Evolutionary conservation across 2,888 invertebrate genomes (phyloP).

Genomic region (Agriopis leucophaearia): DNA sequence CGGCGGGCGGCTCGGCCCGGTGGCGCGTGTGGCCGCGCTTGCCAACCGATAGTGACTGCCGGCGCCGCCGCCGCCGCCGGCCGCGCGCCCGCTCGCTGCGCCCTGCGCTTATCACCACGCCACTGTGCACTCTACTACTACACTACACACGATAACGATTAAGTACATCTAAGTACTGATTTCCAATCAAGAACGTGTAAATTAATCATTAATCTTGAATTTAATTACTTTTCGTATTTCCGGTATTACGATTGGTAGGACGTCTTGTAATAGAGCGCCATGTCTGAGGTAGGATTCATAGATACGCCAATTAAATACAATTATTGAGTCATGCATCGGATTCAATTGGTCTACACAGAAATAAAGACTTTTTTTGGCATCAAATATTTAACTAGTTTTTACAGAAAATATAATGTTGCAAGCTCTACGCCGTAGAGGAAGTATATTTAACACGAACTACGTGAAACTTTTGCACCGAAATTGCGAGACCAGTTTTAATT

Average conservation of each 20-base stretch:
- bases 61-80: slow-evolving; percentile 58
- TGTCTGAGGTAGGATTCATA: slow-evolving; percentile 20
- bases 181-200: slow-evolving; percentile 30
- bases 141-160: slow-evolving; percentile 68
- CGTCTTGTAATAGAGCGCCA: slow-evolving; percentile 4
- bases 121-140: slow-evolving; percentile 65
- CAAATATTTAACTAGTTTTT: neutral
- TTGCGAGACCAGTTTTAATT: slow-evolving; percentile 13
- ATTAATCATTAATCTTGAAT: slow-evolving; percentile 41
- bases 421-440: neutral
- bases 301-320: neutral
- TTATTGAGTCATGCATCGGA: neutral
- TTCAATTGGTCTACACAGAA: neutral
- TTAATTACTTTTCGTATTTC: slow-evolving; percentile 34
- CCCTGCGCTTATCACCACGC: slow-evolving; percentile 77
- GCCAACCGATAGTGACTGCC: slow-evolving; percentile 80
- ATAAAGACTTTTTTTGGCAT: too few species aligned
- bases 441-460: neutral
- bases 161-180: slow-evolving; percentile 56
- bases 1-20: slow-evolving; percentile 69
- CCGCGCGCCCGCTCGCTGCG: slow-evolving; percentile 56
- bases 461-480: slow-evolving; percentile 11
- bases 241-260: slow-evolving; percentile 18
- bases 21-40: slow-evolving; percentile 81
- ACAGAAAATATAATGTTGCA: neutral